These are phyloP conservation scores for Napeogenes inachia DNA, from an alignment of 2,888 invertebrate genomes.

Conservation along the genomic window DNA sequence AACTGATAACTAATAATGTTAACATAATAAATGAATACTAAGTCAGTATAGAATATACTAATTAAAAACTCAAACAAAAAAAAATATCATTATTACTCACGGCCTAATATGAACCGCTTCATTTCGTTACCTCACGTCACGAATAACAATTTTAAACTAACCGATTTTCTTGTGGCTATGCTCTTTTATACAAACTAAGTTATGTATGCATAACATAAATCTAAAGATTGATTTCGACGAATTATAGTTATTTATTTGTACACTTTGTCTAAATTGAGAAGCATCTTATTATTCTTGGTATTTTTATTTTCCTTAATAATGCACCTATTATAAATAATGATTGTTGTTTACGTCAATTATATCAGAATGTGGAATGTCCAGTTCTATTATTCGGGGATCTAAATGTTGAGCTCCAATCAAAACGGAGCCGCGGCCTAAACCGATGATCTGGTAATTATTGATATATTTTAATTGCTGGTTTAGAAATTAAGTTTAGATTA, in stretches of 20 bases:
- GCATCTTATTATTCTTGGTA: background rate
- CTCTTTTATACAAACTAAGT: conserved; percentile 35
- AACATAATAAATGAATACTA: no score
- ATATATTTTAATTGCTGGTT: no score
- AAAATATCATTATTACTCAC: conserved; percentile 25
- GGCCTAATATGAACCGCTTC: conserved; percentile 25
- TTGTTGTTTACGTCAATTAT: no score
- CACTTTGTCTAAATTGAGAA: background rate
- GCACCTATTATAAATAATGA: no score
- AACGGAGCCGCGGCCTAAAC: no score
- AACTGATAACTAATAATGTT: no score
- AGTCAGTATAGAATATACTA: background rate
- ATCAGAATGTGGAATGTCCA: no score
- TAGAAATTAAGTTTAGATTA: no score
- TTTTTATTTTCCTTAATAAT: no score
- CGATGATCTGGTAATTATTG: no score
- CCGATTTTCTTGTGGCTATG: conserved; percentile 34
- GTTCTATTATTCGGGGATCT: no score
- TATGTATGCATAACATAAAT: background rate
- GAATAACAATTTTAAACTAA: conserved; percentile 42
- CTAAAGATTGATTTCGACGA: background rate
- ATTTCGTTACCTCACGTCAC: conserved; percentile 32
- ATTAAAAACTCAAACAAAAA: conserved; percentile 3
- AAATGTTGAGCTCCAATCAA: no score
- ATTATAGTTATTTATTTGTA: background rate